A percentile compares a stretch with the other conserved stretches of the same genome.
These are phyloP conservation scores for Antedon mediterranea DNA, from an alignment of 53 echinoderm and acorn worm species.

Conservation along the genomic window DNA sequence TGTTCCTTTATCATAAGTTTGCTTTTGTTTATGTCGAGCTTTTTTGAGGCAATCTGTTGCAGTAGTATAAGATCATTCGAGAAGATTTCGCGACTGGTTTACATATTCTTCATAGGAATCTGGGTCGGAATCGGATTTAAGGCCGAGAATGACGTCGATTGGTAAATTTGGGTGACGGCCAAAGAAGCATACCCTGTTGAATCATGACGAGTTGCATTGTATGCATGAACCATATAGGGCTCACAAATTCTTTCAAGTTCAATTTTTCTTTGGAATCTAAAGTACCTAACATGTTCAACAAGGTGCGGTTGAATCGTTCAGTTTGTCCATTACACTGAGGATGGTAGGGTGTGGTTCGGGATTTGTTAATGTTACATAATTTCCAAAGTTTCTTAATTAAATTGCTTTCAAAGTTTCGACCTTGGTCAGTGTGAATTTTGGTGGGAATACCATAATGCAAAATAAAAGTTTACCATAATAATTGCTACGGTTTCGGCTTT, in stretches of 20 bases:
- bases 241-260: neutral
- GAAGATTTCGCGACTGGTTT: neutral
- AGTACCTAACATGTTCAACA: neutral
- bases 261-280: neutral
- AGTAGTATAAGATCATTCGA: constrained; percentile 9
- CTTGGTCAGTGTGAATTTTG: neutral
- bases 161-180: constrained; percentile 17
- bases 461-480: neutral
- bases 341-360: neutral
- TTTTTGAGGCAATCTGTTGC: constrained; percentile 1
- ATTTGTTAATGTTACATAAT: neutral
- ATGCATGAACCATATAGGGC: neutral
- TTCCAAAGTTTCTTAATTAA: neutral
- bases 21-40: constrained; percentile 7
- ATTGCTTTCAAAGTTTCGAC: neutral
- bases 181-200: constrained; percentile 10
- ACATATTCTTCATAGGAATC: constrained; percentile 6
- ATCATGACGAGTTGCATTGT: neutral
- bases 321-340: neutral
- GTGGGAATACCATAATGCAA: neutral
- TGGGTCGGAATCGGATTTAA: neutral
- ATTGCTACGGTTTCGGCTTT: neutral
- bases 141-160: constrained; percentile 15
- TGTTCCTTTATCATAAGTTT: neutral
- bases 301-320: neutral